phyloP scores from a whole-genome alignment of 1,140 invertebrate species.

The Dendrolimus punctatus region DNA sequence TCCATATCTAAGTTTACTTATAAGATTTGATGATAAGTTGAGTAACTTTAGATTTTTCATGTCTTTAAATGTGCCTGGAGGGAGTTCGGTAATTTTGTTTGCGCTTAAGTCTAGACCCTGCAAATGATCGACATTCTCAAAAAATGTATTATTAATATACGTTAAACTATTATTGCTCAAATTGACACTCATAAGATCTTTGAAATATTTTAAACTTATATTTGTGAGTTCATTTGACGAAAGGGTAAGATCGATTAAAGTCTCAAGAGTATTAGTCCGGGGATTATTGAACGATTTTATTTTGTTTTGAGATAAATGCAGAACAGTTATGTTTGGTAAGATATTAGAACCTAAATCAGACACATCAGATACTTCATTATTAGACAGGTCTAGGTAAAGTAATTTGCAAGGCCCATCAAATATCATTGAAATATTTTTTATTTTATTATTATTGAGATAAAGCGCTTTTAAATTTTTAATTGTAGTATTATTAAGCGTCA shows the following conservation, averaged over 20 bases:
- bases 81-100: slow-evolving; percentile 33
- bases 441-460: slow-evolving; percentile 42
- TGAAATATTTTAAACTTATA: slow-evolving; percentile 37
- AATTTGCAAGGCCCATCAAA: slow-evolving; percentile 22
- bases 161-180: slow-evolving; percentile 35
- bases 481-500: slow-evolving; percentile 22
- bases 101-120: slow-evolving; percentile 39
- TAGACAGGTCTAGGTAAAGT: slow-evolving; percentile 37
- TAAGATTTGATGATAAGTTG: slow-evolving; percentile 43
- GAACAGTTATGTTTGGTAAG: slow-evolving; percentile 26
- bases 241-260: slow-evolving; percentile 31
- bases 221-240: slow-evolving; percentile 32
- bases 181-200: slow-evolving; percentile 34
- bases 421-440: slow-evolving; percentile 26
- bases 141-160: slow-evolving; percentile 27
- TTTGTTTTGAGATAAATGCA: slow-evolving; percentile 36
- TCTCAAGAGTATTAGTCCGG: slow-evolving; percentile 27
- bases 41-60: slow-evolving; percentile 43
- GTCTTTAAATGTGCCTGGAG: slow-evolving; percentile 46
- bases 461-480: slow-evolving; percentile 32
- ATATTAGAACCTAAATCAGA: slow-evolving; percentile 12
- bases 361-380: slow-evolving; percentile 33
- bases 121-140: slow-evolving; percentile 29
- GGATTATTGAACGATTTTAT: slow-evolving; percentile 39
- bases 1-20: slow-evolving; percentile 38